Conservation (phyloP, 2,113 vertebrate species). For the Excalfactoria chinensis region DNA sequence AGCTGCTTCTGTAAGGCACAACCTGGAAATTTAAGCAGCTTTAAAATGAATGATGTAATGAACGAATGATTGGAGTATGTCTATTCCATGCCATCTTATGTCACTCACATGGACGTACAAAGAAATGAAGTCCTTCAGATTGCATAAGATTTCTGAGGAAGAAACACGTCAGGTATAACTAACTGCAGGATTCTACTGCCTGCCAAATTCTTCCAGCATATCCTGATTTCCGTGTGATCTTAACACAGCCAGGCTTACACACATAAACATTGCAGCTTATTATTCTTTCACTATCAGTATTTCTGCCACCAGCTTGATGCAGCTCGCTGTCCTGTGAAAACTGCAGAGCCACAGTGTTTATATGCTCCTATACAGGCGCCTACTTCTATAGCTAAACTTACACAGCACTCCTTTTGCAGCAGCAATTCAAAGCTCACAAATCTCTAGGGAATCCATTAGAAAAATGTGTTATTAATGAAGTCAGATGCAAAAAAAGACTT, state of each 20-base stretch:
- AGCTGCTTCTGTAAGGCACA: constrained; percentile 43
- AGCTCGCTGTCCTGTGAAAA: neutral
- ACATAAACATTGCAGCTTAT: constrained; percentile 51
- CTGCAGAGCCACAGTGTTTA: neutral
- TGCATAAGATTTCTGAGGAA: constrained; percentile 64
- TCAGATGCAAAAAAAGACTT: neutral
- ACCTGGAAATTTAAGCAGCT: constrained; percentile 62
- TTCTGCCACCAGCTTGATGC: neutral
- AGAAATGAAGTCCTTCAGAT: constrained; percentile 58
- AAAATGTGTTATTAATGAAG: constrained; percentile 25
- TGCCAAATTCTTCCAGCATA: constrained; percentile 67
- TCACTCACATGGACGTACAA: constrained; percentile 59
- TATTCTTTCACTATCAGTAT: constrained; percentile 50
- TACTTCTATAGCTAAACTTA: neutral
- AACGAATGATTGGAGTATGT: constrained; percentile 65
- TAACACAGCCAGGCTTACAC: constrained; percentile 38
- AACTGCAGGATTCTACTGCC: constrained; percentile 51
- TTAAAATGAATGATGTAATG: constrained; percentile 70
- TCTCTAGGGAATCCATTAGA: neutral
- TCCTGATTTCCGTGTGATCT: constrained; percentile 75
- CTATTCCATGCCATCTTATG: constrained; percentile 64
- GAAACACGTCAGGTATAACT: constrained; percentile 67
- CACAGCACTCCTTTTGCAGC: neutral
- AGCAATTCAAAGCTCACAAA: neutral
- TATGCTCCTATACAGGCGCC: neutral